Conservation (phyloP, 1,140 invertebrate genomes). For the Coptotermes formosanus region DNA sequence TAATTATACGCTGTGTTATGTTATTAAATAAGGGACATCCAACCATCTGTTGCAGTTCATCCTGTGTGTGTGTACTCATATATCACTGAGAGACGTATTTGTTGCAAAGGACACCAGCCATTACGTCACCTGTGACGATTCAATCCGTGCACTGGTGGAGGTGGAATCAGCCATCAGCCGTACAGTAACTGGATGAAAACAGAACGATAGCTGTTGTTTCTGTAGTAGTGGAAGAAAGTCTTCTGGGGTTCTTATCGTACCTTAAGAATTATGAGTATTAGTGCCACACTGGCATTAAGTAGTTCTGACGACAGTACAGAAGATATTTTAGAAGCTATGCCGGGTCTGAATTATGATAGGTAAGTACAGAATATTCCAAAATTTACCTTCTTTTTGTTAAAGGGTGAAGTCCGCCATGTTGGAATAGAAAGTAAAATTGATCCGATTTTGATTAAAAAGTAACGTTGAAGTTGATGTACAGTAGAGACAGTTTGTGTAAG, state of each 20-base stretch:
- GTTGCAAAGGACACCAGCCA: neutral
- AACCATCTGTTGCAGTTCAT: no score
- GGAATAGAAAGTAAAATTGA: conserved; percentile 14
- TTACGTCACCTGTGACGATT: neutral
- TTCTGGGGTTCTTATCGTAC: neutral
- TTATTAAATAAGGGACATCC: no score
- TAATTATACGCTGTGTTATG: no score
- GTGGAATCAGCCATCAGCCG: neutral
- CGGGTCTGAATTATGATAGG: conserved; percentile 53
- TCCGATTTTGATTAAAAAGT: neutral
- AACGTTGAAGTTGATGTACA: neutral
- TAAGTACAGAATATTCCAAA: conserved; percentile 41
- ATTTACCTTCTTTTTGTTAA: conserved; percentile 14
- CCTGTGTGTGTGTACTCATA: neutral
- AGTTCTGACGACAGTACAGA: conserved; percentile 53
- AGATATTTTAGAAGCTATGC: conserved; percentile 46
- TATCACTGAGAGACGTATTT: neutral
- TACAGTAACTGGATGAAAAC: neutral
- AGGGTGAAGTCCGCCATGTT: conserved; percentile 31
- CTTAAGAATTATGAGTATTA: conserved; percentile 53
- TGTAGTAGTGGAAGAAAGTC: neutral
- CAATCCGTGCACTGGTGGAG: neutral
- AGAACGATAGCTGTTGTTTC: neutral
- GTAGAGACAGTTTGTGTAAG: no score
- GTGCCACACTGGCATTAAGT: conserved; percentile 49